Evolutionary conservation across 1,140 invertebrate species (phyloP), one percentile per base, ranked within the genome.

Genomic region (Atta cephalotes): DNA sequence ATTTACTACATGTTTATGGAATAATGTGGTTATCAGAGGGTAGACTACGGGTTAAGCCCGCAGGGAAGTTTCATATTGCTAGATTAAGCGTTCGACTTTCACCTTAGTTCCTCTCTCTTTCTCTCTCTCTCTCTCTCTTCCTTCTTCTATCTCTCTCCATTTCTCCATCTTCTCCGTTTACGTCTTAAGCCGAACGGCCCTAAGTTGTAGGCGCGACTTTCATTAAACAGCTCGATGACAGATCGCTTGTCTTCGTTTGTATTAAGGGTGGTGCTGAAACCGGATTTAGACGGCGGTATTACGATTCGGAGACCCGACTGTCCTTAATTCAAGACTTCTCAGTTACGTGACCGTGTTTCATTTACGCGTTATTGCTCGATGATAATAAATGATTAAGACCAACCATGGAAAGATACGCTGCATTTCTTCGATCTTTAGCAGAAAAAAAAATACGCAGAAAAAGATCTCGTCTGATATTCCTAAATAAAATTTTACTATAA

Each of bases 211-310:
- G 65, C 68, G 77, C 86, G 92, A 91, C 77, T 94, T 93, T 94
- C 92, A 94, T 93, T 94, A 94, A 94, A 93, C 89, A 91, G 85
- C 86, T 68, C 58, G 88, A 93, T 94, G 93, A 94, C 92, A 80
- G 92, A 94, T 93, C 91, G 90, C 87, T 88, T 90, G 90, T 87
- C 88, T 51, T 78, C 88, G 76, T 88, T 91, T 78, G 62, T 86
- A 91, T 92, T 84, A 91, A 82, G 76, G 81, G 31, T 28, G 80
- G 51, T 70, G 78, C 65, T 72, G 70, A 85, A 88, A 88, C 63
- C 56, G 53, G 86, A 90, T 90, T 90, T 90, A 86, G 80, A 12
- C 28, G 79, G 39, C 25, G 25, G 31, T 49, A 76, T 81, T 82
- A 82, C 25, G 25, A 60, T 45, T 74, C 62, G 58, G 68, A 70